phyloP scores from a whole-genome alignment of 2,888 invertebrate species.

The Chalcis sispes region DNA sequence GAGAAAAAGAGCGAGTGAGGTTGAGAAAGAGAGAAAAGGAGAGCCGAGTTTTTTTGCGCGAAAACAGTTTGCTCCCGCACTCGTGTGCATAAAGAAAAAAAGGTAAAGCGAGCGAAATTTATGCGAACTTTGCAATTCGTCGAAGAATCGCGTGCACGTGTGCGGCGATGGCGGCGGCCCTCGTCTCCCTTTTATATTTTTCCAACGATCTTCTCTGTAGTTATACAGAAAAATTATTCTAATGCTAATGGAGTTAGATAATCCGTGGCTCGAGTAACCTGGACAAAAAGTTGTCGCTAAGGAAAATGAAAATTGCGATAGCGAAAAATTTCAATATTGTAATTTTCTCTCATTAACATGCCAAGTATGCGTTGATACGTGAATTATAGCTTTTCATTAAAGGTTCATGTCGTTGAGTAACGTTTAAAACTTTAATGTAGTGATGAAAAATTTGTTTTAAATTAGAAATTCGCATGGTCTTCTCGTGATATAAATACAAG shows the following conservation, averaged over 20 bases:
- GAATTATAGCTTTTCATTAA: too few species aligned
- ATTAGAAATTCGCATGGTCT: too few species aligned
- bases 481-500: too few species aligned
- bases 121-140: constrained; percentile 49
- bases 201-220: background rate
- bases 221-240: constrained; percentile 29
- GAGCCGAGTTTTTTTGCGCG: constrained; percentile 19
- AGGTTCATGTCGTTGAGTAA: too few species aligned
- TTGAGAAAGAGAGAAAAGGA: too few species aligned
- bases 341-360: constrained; percentile 6
- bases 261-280: constrained; percentile 18
- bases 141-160: background rate
- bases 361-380: too few species aligned
- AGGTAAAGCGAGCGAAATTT: constrained; percentile 27
- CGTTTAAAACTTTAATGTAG: too few species aligned
- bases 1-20: background rate
- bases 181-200: constrained; percentile 26
- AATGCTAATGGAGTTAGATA: constrained; percentile 31
- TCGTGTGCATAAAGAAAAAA: background rate
- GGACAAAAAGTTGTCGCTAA: background rate
- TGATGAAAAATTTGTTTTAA: too few species aligned
- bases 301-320: background rate
- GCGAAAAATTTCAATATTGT: constrained; percentile 11
- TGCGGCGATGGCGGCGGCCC: background rate
- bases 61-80: constrained; percentile 7